Evolutionary conservation across 2,113 vertebrate genomes (phyloP), one percentile per base, ranked within the genome.

Genomic region (Corapipo altera): DNA sequence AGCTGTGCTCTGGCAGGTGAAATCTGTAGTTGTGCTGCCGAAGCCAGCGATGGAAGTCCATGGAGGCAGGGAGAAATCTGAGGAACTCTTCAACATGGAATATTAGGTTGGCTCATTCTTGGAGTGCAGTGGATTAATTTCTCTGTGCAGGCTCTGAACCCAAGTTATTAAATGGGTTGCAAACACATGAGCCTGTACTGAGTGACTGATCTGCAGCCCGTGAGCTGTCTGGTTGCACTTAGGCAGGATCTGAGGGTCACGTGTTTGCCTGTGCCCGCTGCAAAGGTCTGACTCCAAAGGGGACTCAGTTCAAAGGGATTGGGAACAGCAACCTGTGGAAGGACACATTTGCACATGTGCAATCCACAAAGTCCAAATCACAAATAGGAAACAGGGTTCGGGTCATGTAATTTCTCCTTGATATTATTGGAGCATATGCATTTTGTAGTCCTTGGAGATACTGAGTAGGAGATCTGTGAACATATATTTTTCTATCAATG

Each of bases 11-110:
- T 65, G 72, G 55, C 51, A 83, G 72, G 67, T 71, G 46, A 39
- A 59, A 62, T 12, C 27, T 70, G 24, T 35, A 48, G 78, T 21
- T 0, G 0, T 5, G 17, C 57, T 59, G 64, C 28, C 2, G 3
- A 54, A 43, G 26, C 7, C 59, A 15, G 64, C 7, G 5, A 16
- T 28, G 51, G 57, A 54, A 77, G 27, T 9, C 46, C 44, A 3
- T 3, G 28, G 75, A 62, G 54, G 21, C 33, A n/a, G 22, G 52
- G 37, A 61, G 54, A n/a, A 83, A 39, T 11, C n/a, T 30, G 12
- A 73, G 41, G 70, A 88, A 11, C 21, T 73, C n/a, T 23, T 28
- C 48, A 77, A 49, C 32, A 2, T 0, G 6, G 41, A 32, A 11
- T 73, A 15, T 35, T 27, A 46, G 71, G 15, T 33, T 15, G 16